These are phyloP conservation scores for Pseudomyrmex dendroicus DNA, from an alignment of 1,140 invertebrate genomes.

Conservation along the genomic window DNA sequence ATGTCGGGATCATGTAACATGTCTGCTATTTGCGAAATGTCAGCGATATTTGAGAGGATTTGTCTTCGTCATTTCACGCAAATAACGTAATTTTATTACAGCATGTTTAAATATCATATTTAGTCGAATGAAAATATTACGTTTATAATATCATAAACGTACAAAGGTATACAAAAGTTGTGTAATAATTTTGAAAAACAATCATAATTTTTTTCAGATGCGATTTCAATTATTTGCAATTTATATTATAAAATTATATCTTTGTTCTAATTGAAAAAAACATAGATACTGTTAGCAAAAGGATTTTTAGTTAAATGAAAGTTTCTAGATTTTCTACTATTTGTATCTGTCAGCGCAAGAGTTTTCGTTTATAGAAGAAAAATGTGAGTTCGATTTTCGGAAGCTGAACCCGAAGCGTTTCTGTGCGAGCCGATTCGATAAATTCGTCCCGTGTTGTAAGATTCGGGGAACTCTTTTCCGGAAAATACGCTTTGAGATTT, in stretches of 20 bases:
- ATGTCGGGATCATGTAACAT: slow-evolving; percentile 28
- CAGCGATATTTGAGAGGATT: slow-evolving; percentile 17
- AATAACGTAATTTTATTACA: not conserved
- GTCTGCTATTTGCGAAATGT: slow-evolving; percentile 30
- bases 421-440: slow-evolving; percentile 14
- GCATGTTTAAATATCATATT: no score
- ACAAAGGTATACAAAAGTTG: no score
- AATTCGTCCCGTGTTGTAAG: slow-evolving; percentile 40
- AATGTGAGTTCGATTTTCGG: slow-evolving; percentile 54
- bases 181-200: no score
- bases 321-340: not conserved
- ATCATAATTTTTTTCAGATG: no score
- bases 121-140: no score
- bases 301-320: not conserved
- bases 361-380: slow-evolving; percentile 43
- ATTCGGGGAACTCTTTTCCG: slow-evolving; percentile 21
- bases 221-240: not conserved
- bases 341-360: slow-evolving; percentile 36
- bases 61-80: not conserved
- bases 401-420: slow-evolving; percentile 18
- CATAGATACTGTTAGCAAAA: not conserved
- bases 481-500: slow-evolving; percentile 8
- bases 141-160: no score
- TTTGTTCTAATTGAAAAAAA: not conserved
- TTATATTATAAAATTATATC: not conserved